Base-by-base conservation (phyloP, 2,113 vertebrate species). In the Brevimyrus niger region DNA sequence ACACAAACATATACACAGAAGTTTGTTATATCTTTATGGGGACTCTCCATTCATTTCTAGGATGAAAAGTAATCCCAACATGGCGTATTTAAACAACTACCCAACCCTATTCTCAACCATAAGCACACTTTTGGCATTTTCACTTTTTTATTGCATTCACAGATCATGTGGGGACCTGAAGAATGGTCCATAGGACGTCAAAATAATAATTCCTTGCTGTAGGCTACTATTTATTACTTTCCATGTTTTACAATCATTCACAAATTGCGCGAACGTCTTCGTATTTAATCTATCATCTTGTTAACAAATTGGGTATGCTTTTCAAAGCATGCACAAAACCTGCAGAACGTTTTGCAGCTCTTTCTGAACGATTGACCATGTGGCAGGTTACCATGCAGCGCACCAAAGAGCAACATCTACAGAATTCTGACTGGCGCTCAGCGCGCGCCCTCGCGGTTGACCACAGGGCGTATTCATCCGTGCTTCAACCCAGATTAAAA, bases 401-500 rank as follows among this genome's bases (percentile, higher is more conserved):
- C 82, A n/a, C 44, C 23, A n/a, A 15, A 47, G 85, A 51, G 31
- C 85, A 47, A 23, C 50, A 31, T 87, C 10, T 35, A 38, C n/a
- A 9, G 85, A 35, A 31, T n/a, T 55, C 65, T 89, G 83, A 69
- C 87, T 87, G 47, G 48, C 11, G 61, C 27, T 85, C 44, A 90
- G 87, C 87, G 50, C 23, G 84, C 87, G 55, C 27, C 10, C 80
- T 27, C 92, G 92, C 94, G 95, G 95, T 95, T 92, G 89, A 94
- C 95, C 95, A 93, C 95, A 95, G 95, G 96, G 96, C 23, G 95
- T 95, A 91, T 91, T 44, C 93, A 38, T 89, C 89, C 90, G 50
- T 89, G 48, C 90, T 91, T 84, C 27, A 91, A 93, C 92, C 93
- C 50, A 87, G 85, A 87, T 87, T 87, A 87, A 92, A 95, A 95